phyloP scores from a whole-genome alignment of 1,140 invertebrate genomes.

The Drosophila micromelanica region DNA sequence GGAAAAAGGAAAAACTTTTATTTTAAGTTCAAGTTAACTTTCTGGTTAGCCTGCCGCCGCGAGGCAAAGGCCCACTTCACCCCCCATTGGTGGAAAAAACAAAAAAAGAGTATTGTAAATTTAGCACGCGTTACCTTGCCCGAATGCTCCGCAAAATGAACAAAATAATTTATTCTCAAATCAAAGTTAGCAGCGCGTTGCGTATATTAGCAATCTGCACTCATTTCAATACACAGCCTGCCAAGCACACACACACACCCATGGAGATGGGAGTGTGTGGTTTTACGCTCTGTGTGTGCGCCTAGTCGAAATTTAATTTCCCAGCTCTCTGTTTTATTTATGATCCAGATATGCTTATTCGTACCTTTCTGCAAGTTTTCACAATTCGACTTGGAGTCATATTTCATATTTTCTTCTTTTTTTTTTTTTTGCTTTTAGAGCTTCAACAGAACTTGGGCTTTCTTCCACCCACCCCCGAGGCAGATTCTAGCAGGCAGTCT shows the following conservation, averaged over 20 bases:
- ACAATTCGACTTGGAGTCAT: slow-evolving; percentile 82
- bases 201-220: slow-evolving; percentile 79
- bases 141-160: slow-evolving; percentile 56
- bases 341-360: slow-evolving; percentile 82
- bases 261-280: slow-evolving; percentile 7
- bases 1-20: slow-evolving; percentile 72
- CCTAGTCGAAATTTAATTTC: slow-evolving; percentile 82
- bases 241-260: not conserved
- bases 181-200: slow-evolving; percentile 78
- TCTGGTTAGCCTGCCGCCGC: slow-evolving; percentile 66
- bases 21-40: slow-evolving; percentile 82
- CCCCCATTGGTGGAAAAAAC: not conserved
- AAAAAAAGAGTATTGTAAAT: slow-evolving; percentile 40
- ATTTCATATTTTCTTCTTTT: slow-evolving; percentile 81
- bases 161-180: slow-evolving; percentile 81
- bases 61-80: slow-evolving; percentile 21
- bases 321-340: slow-evolving; percentile 78
- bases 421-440: slow-evolving; percentile 50
- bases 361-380: slow-evolving; percentile 82
- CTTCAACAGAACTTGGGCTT: slow-evolving; percentile 58
- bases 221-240: slow-evolving; percentile 44
- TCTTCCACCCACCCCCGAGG: not conserved
- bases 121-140: slow-evolving; percentile 45
- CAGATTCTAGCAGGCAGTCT: not conserved
- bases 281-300: slow-evolving; percentile 31